Evolutionary conservation across 2,797 vertebrate genomes (phyloP), one percentile per base, ranked within the genome.

Genomic region (Malacoctenus gilli): DNA sequence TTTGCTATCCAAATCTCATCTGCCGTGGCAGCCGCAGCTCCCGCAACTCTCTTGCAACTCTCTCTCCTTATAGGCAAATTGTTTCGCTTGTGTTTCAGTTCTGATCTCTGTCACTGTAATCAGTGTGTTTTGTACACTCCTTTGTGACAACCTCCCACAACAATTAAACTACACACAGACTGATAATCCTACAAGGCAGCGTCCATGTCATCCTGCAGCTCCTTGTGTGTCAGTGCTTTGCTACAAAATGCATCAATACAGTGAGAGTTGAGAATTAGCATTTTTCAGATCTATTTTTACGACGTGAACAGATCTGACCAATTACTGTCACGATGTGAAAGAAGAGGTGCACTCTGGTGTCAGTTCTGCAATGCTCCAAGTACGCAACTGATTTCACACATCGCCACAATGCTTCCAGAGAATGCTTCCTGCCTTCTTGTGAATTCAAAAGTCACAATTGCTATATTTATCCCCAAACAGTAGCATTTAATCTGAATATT

Each of bases 31-130:
- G n/a, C n/a, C n/a, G n/a, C n/a, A n/a, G n/a, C n/a, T n/a, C n/a
- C n/a, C n/a, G n/a, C n/a, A n/a, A n/a, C n/a, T n/a, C n/a, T n/a
- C n/a, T n/a, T n/a, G n/a, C n/a, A n/a, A n/a, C n/a, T n/a, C n/a
- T n/a, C n/a, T n/a, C n/a, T n/a, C n/a, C n/a, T n/a, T n/a, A n/a
- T n/a, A n/a, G n/a, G n/a, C n/a, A n/a, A n/a, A 76, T 77, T 72
- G 55, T 77, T 77, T 82, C 43, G 57, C 68, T 70, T 74, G 41
- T 43, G 31, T 57, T 39, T 72, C 49, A n/a, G 60, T 35, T 55
- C 31, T 51, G 31, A 69, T 63, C 36, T 66, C 49, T 52, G 54
- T 62, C 55, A 48, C 40, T 56, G 22, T 49, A 3, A 57, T 62
- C 55, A 48, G 42, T 56, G 22, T 49, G 4, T 65, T 72, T 77